A percentile compares a stretch with the other conserved stretches of the same genome.
Conservation (phyloP, 2,113 vertebrate species). For the Platysternon megacephalum region DNA sequence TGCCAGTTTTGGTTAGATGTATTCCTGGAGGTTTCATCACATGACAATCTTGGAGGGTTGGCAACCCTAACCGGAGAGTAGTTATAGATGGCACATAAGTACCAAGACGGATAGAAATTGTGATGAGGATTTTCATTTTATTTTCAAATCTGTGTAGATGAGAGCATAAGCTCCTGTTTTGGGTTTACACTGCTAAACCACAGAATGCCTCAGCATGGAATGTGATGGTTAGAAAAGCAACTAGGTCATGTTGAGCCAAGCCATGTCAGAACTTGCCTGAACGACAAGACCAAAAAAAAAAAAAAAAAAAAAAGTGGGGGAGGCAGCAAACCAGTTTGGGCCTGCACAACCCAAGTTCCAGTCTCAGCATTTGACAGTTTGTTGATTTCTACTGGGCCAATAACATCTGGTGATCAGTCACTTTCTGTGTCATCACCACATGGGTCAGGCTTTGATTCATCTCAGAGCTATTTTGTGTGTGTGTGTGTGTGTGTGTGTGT, state of each 20-base stretch:
- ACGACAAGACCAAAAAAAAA: not conserved
- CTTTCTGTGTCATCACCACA: not conserved
- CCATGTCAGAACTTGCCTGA: not conserved
- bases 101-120: not conserved
- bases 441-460: not conserved
- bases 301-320: no score
- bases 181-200: not conserved
- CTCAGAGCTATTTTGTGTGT: not conserved
- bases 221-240: not conserved
- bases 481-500: no score
- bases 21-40: not conserved
- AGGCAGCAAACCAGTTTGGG: not conserved
- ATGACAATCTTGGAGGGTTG: not conserved
- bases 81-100: not conserved
- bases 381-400: not conserved
- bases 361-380: not conserved
- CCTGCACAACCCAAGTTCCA: not conserved
- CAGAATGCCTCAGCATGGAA: slow-evolving; percentile 29
- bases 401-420: not conserved
- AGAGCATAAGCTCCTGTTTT: slow-evolving; percentile 32
- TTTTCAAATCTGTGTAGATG: slow-evolving; percentile 10
- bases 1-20: not conserved
- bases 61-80: slow-evolving; percentile 11
- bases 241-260: not conserved
- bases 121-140: slow-evolving; percentile 42